Evolutionary conservation across 2,888 invertebrate species (phyloP).

Genomic region (Beris morrisii): DNA sequence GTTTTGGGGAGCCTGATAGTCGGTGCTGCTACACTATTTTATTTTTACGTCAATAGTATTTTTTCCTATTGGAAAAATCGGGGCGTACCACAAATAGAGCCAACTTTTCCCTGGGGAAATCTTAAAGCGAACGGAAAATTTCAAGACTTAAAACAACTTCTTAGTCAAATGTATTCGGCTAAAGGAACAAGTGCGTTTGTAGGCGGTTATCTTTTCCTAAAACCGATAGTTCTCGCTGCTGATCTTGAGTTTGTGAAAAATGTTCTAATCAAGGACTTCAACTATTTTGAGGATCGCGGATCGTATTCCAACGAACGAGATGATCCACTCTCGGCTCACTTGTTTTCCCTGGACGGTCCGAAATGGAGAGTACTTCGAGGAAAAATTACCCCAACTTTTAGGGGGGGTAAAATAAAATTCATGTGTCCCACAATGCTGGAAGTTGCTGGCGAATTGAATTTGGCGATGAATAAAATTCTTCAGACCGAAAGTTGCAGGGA

Average conservation of each 20-base stretch:
- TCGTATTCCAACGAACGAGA: conserved; percentile 49
- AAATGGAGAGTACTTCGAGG: conserved; percentile 57
- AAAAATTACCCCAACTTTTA: conserved; percentile 58
- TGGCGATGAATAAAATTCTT: conserved; percentile 38
- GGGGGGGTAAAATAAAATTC: conserved; percentile 55
- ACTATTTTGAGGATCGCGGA: conserved; percentile 51
- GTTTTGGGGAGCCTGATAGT: neutral
- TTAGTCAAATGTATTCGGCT: no score
- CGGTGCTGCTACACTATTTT: conserved; percentile 10
- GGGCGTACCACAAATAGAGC: conserved; percentile 37
- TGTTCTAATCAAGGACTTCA: conserved; percentile 54
- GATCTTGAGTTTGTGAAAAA: conserved; percentile 43
- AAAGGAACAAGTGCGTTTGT: no score
- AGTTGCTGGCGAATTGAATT: conserved; percentile 35
- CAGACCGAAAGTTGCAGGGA: conserved; percentile 45
- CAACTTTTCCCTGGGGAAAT: conserved; percentile 44
- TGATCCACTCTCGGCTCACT: conserved; percentile 53
- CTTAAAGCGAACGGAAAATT: neutral
- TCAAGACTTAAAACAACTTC: no score
- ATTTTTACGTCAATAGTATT: neutral
- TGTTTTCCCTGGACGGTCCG: conserved; percentile 52
- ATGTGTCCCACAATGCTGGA: conserved; percentile 48
- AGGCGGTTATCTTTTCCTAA: no score
- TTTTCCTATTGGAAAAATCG: conserved; percentile 1
- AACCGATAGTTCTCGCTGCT: conserved; percentile 34